Evolutionary conservation across 1,140 invertebrate genomes (phyloP).

Genomic region (Formica exsecta): DNA sequence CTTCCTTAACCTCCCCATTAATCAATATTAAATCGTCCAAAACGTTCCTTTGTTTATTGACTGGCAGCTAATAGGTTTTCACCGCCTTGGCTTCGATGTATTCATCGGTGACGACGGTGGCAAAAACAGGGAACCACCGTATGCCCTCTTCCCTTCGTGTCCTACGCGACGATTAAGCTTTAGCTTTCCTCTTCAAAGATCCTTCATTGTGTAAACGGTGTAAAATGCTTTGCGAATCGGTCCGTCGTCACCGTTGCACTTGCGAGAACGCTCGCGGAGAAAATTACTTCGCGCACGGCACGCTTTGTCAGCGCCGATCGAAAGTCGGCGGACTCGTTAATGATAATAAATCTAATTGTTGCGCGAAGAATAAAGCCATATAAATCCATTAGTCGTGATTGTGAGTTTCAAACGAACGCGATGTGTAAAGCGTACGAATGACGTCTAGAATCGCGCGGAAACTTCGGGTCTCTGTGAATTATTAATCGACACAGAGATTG

Average conservation of each 20-base stretch:
- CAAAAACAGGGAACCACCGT: conserved; percentile 66
- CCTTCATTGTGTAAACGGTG: conserved; percentile 73
- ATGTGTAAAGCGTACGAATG: conserved; percentile 28
- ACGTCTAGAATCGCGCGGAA: conserved; percentile 7
- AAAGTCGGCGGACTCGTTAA: conserved; percentile 65
- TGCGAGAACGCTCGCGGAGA: conserved; percentile 58
- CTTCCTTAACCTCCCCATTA: conserved; percentile 87
- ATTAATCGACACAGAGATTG: conserved; percentile 56
- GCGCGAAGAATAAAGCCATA: conserved; percentile 53
- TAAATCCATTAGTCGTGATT: conserved; percentile 60
- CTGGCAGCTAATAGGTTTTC: conserved; percentile 86
- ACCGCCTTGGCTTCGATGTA: conserved; percentile 73
- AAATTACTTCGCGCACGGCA: conserved; percentile 68
- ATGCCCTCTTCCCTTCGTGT: neutral
- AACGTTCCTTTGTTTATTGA: conserved; percentile 87
- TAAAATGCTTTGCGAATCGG: conserved; percentile 73
- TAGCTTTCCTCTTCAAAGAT: conserved; percentile 68
- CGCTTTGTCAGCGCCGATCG: conserved; percentile 72
- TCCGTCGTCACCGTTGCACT: conserved; percentile 62
- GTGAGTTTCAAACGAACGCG: conserved; percentile 42
- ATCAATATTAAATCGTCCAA: conserved; percentile 87
- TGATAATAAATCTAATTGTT: conserved; percentile 71
- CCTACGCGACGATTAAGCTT: conserved; percentile 68
- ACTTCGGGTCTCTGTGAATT: conserved; percentile 36
- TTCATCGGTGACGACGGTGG: conserved; percentile 55